Evolutionary conservation across 1,140 invertebrate genomes (phyloP).

Genomic region (Dolichoris vasculosae): DNA sequence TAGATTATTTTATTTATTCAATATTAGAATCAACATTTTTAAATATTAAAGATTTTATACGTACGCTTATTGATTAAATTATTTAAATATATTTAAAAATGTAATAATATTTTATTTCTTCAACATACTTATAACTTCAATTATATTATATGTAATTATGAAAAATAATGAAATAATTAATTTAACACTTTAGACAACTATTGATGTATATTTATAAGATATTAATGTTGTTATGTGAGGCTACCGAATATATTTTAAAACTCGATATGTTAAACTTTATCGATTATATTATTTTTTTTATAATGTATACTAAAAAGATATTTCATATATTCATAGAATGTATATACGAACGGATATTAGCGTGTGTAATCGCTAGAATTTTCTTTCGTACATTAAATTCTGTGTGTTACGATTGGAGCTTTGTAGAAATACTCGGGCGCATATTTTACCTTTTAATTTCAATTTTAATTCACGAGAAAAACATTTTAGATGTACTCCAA

Average conservation of each 20-base stretch:
- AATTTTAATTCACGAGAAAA: not conserved
- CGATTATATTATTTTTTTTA: not conserved
- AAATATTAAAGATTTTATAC: not conserved
- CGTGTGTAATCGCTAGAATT: not conserved
- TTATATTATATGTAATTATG: not conserved
- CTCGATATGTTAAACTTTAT: not conserved
- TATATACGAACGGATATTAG: not conserved
- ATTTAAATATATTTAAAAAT: not conserved
- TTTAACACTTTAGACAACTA: too few species aligned
- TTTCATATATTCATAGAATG: not conserved
- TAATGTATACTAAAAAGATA: constrained; percentile 2
- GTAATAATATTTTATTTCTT: not conserved
- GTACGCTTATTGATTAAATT: not conserved
- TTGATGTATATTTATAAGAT: too few species aligned
- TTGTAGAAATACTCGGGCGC: not conserved
- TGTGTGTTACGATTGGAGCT: not conserved
- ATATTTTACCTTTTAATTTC: constrained; percentile 1
- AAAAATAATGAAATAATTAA: too few species aligned
- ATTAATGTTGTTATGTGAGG: too few species aligned
- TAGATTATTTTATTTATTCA: not conserved
- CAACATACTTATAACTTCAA: not conserved
- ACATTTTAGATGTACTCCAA: not conserved
- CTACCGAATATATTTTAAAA: not conserved
- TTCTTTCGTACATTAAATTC: not conserved
- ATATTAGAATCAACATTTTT: not conserved